A percentile compares a stretch with the other conserved stretches of the same genome.
Evolutionary conservation across 2,888 invertebrate species (phyloP).

Genomic region (Macrophya alboannulata): DNA sequence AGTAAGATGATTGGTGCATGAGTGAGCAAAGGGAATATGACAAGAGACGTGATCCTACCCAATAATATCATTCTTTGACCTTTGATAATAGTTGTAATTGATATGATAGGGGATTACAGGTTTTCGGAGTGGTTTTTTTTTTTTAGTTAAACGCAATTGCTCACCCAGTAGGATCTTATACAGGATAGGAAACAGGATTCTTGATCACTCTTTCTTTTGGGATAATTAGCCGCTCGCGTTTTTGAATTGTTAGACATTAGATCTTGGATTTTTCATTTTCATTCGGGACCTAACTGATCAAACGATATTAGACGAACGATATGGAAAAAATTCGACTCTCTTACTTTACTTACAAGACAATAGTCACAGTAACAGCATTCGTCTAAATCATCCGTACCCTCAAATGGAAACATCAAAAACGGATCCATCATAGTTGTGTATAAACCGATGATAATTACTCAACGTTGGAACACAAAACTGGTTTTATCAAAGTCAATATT

Average conservation of each 20-base stretch:
- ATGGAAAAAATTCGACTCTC: constrained; percentile 59
- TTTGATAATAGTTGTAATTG: background rate
- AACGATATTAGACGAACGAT: constrained; percentile 51
- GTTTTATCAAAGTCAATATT: constrained; percentile 16
- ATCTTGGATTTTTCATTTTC: background rate
- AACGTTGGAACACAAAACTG: constrained; percentile 15
- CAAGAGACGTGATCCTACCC: background rate
- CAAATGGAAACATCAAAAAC: constrained; percentile 72
- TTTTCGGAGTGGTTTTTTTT: constrained; percentile 3
- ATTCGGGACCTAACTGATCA: background rate
- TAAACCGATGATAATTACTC: constrained; percentile 35
- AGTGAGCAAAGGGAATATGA: background rate
- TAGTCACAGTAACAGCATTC: constrained; percentile 91
- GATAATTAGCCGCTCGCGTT: background rate
- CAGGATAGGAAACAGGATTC: constrained; percentile 44
- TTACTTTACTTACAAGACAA: constrained; percentile 82
- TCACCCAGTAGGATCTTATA: constrained; percentile 43
- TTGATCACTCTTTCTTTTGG: background rate
- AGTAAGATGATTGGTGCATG: constrained; percentile 42
- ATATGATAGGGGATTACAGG: background rate
- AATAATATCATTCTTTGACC: constrained; percentile 2
- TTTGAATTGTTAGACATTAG: constrained; percentile 2
- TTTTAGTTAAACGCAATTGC: background rate
- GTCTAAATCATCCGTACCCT: constrained; percentile 61
- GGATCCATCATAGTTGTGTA: constrained; percentile 51